Conservation (phyloP, 2,888 invertebrate species). For the Xylota segnis region DNA sequence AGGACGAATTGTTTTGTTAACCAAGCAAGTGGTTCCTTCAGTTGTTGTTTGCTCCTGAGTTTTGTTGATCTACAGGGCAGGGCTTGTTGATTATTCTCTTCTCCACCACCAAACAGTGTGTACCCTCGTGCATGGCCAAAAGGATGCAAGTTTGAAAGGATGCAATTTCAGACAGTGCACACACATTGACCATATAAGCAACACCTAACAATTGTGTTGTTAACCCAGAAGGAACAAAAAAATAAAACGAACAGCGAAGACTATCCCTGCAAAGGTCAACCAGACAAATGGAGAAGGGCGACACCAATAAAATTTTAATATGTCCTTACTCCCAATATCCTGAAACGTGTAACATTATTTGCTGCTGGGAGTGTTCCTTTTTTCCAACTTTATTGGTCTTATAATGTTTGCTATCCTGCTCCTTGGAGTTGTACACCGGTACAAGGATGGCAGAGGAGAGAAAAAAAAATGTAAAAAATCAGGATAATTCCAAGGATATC, state of each 20-base stretch:
- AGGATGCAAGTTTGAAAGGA: slow-evolving; percentile 4
- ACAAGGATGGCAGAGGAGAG: neutral
- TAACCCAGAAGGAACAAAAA: neutral
- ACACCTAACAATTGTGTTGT: slow-evolving; percentile 36
- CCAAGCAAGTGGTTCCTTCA: slow-evolving; percentile 5
- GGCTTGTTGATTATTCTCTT: slow-evolving; percentile 33
- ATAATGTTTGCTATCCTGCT: slow-evolving; percentile 48
- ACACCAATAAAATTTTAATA: slow-evolving; percentile 58
- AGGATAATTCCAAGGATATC: slow-evolving; percentile 59
- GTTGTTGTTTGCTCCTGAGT: slow-evolving; percentile 17
- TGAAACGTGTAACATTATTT: slow-evolving; percentile 28
- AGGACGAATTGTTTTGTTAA: slow-evolving; percentile 31
- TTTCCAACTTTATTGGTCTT: slow-evolving; percentile 16
- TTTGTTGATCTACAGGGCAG: slow-evolving; percentile 25
- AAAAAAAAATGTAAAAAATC: slow-evolving; percentile 26
- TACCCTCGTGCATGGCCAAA: neutral
- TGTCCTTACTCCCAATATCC: slow-evolving; percentile 27
- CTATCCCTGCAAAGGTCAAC: neutral
- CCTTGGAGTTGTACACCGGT: neutral
- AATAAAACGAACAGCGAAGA: too few relatives aligned
- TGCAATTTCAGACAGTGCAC: neutral
- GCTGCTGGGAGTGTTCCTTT: neutral
- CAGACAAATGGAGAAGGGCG: slow-evolving; percentile 6
- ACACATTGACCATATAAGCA: slow-evolving; percentile 19
- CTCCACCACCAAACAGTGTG: neutral